A percentile compares a stretch with the other conserved stretches of the same genome.
Evolutionary conservation across 2,113 vertebrate genomes (phyloP).

Genomic region (Cervus canadensis): DNA sequence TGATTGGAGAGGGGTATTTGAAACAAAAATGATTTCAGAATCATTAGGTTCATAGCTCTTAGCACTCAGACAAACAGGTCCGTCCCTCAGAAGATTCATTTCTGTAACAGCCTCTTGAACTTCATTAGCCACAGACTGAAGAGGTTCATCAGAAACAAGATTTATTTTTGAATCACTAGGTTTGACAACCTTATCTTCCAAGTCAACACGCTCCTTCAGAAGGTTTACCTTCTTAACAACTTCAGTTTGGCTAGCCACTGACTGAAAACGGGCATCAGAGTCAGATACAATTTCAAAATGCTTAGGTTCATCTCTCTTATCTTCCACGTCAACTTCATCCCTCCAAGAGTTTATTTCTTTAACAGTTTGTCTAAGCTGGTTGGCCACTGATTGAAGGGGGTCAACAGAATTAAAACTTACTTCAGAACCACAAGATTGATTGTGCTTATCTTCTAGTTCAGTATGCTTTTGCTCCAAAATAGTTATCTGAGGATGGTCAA

Average conservation of each 20-base stretch:
- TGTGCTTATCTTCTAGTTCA: conserved; percentile 15
- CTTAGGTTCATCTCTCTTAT: conserved; percentile 80
- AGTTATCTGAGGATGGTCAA: conserved; percentile 66
- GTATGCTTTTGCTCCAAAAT: background rate
- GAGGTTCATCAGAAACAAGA: conserved; percentile 15
- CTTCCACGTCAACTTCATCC: conserved; percentile 83
- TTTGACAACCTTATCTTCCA: conserved; percentile 1
- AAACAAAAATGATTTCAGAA: conserved; percentile 86
- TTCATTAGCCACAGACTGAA: conserved; percentile 73
- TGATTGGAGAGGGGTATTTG: conserved; percentile 80
- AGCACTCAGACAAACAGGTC: conserved; percentile 82
- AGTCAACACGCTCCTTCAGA: conserved; percentile 9
- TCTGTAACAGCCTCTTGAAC: conserved; percentile 73
- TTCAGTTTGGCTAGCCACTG: conserved; percentile 33
- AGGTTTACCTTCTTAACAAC: background rate
- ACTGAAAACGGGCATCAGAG: background rate
- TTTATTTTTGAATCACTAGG: conserved; percentile 75
- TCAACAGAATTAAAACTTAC: conserved; percentile 49
- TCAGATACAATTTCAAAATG: background rate
- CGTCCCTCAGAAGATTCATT: conserved; percentile 80
- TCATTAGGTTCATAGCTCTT: conserved; percentile 77
- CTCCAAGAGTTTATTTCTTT: conserved; percentile 82
- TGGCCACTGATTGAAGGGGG: conserved; percentile 72
- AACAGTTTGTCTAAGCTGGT: conserved; percentile 68
- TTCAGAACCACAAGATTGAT: conserved; percentile 76